Percentiles rank a stretch among this genome's conserved stretches.
These are phyloP conservation scores for Ptilorrhoa leucosticta DNA, from an alignment of 2,113 vertebrate genomes.

Conservation along the genomic window DNA sequence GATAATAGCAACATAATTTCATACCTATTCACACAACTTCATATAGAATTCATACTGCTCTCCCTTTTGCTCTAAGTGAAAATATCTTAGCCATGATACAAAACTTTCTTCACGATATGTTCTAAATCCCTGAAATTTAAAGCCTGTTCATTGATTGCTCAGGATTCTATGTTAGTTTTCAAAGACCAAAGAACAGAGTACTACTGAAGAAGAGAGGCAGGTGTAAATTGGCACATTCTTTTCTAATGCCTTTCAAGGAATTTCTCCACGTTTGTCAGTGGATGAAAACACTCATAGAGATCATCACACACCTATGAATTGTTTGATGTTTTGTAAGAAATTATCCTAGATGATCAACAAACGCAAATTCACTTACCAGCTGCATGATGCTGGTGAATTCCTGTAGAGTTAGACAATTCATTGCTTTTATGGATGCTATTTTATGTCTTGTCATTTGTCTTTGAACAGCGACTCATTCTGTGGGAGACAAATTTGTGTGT, in stretches of 20 bases:
- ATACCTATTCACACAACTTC: not conserved
- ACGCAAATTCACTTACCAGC: slow-evolving; percentile 29
- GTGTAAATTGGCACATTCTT: not conserved
- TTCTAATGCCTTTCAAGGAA: not conserved
- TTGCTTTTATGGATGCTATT: slow-evolving; percentile 43
- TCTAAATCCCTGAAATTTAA: not conserved
- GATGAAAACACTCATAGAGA: not conserved
- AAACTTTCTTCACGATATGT: not conserved
- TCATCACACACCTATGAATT: not conserved
- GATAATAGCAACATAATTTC: not conserved
- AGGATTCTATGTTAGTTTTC: not conserved
- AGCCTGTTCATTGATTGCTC: not conserved
- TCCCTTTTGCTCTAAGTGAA: not conserved
- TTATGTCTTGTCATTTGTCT: slow-evolving; percentile 44
- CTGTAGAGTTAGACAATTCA: slow-evolving; percentile 35
- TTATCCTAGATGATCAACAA: slow-evolving; percentile 1
- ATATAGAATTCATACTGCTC: not conserved
- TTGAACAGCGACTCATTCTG: slow-evolving; percentile 21
- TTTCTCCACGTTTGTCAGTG: not conserved
- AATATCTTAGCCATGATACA: not conserved
- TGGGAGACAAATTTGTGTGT: not conserved
- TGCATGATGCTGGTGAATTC: slow-evolving; percentile 20
- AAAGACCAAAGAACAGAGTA: not conserved
- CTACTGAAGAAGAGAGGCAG: not conserved
- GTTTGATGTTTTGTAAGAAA: slow-evolving; percentile 29